Evolutionary conservation across 2,888 invertebrate species (phyloP), one percentile per base, ranked within the genome.

Genomic region (Empis stercorea): DNA sequence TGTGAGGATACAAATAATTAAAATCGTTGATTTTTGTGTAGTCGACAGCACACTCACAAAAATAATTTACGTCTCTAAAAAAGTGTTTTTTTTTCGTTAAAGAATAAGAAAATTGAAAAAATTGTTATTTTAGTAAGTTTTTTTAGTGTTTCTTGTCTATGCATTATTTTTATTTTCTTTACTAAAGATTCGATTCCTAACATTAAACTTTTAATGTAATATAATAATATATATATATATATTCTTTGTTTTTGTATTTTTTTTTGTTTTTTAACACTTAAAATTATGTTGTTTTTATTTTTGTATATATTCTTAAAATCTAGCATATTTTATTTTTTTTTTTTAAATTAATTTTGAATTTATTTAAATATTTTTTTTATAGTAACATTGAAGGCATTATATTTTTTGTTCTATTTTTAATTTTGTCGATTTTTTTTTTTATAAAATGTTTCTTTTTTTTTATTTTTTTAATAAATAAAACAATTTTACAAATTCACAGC

Each of bases 401-500:
- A 15, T 17, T 17, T 37, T 10, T 37, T 37, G 2, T n/a, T 36
- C 10, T 37, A 16, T 34, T 34, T 34, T 14, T n/a, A n/a, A n/a
- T 34, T 34, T 34, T n/a, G 7, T n/a, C n/a, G n/a, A n/a, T n/a
- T 34, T n/a, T n/a, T 37, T 15, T 37, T 37, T 37, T 16, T 37
- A 14, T n/a, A n/a, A n/a, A n/a, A n/a, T 36, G 36, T n/a, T 36
- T 17, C 11, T 37, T 37, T 17, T 17, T 38, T 17, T 37, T 37
- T 10, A 16, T 15, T 7, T 37, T 16, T 37, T 16, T 16, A 15
- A 9, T 15, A 14, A 37, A 10, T 38, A 17, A 16, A 38, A 13
- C 38, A 38, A 38, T 17, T 27, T 38, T 38, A 38, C 38, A 38
- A 38, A 38, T 38, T 38, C 38, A 38, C 38, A 38, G 38, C 38